Evolutionary conservation across 2,888 invertebrate genomes (phyloP).

Genomic region (Monoplex corrugatus): DNA sequence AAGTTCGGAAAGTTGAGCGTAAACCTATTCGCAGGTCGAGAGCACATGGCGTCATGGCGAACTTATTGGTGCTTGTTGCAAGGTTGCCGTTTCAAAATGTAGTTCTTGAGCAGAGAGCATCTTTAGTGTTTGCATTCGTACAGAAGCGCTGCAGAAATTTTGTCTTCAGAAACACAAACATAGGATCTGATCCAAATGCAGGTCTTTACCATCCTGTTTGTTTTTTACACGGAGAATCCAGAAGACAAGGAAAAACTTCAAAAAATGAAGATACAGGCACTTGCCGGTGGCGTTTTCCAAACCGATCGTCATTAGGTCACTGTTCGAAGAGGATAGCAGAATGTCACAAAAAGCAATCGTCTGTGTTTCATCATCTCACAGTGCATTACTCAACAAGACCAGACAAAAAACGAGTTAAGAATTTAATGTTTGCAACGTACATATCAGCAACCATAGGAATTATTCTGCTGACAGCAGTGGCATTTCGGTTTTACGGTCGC

Average conservation of each 20-base stretch:
- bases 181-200: too few species aligned
- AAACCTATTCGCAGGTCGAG: too few species aligned
- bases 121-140: too few species aligned
- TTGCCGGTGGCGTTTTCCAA: neutral
- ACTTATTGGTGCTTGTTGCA: too few species aligned
- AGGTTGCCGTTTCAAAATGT: too few species aligned
- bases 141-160: too few species aligned
- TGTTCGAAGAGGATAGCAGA: neutral
- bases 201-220: too few species aligned
- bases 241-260: neutral
- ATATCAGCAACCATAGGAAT: slow-evolving; percentile 65
- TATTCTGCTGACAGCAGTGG: slow-evolving; percentile 60
- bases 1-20: too few species aligned
- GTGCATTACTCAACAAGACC: neutral
- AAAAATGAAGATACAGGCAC: too few species aligned
- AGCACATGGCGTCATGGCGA: too few species aligned
- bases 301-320: neutral
- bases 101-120: too few species aligned
- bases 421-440: slow-evolving; percentile 61
- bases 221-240: neutral
- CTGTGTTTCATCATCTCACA: neutral
- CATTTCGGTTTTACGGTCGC: slow-evolving; percentile 58
- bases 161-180: too few species aligned
- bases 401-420: slow-evolving; percentile 9
- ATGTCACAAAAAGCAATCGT: neutral